Conservation (phyloP, 2,888 invertebrate genomes). For the Subacronicta megacephala region DNA sequence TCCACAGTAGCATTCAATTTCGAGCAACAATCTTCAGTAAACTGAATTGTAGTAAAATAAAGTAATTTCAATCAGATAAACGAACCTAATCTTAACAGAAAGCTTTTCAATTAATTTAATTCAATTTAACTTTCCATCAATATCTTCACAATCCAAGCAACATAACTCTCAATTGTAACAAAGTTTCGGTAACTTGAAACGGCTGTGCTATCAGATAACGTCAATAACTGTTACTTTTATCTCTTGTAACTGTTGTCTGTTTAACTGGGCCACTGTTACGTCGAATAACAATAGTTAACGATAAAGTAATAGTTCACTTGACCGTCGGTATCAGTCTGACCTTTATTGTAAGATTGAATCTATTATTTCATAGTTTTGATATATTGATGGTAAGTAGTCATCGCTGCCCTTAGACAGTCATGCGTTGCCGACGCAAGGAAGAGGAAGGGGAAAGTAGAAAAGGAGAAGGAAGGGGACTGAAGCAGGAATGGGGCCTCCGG, state of each 20-base stretch:
- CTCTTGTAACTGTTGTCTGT: slow-evolving; percentile 37
- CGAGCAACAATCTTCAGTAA: background rate
- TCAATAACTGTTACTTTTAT: slow-evolving; percentile 47
- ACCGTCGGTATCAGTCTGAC: slow-evolving; percentile 28
- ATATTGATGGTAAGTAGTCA: too few relatives aligned
- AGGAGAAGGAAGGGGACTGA: too few relatives aligned
- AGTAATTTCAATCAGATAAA: slow-evolving; percentile 3
- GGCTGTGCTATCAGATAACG: slow-evolving; percentile 48
- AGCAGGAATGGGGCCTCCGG: too few relatives aligned
- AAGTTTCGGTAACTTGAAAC: slow-evolving; percentile 35
- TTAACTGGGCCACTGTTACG: slow-evolving; percentile 30
- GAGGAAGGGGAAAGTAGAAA: too few relatives aligned
- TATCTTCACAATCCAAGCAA: slow-evolving; percentile 18
- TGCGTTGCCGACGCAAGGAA: too few relatives aligned
- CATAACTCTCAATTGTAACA: slow-evolving; percentile 41
- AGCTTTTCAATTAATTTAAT: slow-evolving; percentile 38
- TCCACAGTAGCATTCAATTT: background rate
- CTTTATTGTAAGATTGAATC: slow-evolving; percentile 8
- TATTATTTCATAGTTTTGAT: slow-evolving; percentile 13
- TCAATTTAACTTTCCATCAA: slow-evolving; percentile 37
- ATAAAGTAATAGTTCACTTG: slow-evolving; percentile 37
- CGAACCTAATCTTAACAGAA: slow-evolving; percentile 29
- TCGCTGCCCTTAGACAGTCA: too few relatives aligned
- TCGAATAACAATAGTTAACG: slow-evolving; percentile 40
- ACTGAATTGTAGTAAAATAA: slow-evolving; percentile 1